A percentile compares a stretch with the other conserved stretches of the same genome.
phyloP scores from a whole-genome alignment of 2,888 invertebrate genomes.

The Alcis repandata region DNA sequence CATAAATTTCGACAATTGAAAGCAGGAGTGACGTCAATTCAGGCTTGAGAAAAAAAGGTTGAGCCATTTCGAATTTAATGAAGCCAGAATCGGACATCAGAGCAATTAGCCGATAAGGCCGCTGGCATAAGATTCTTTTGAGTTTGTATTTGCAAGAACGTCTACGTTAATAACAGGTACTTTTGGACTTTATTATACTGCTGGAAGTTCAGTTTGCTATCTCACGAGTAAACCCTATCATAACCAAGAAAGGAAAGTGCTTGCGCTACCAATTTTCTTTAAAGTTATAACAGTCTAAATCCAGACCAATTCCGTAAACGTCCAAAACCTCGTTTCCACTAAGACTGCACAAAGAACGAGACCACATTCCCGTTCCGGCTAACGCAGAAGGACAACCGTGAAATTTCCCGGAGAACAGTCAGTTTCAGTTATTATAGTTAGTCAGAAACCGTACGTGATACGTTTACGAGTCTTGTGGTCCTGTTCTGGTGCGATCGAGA shows the following conservation, averaged over 20 bases:
- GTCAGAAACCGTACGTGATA: slow-evolving; percentile 52
- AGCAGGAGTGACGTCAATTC: no score
- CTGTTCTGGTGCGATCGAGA: not conserved
- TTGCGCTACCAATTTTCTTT: slow-evolving; percentile 1
- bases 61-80: no score
- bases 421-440: slow-evolving; percentile 50
- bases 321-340: slow-evolving; percentile 18
- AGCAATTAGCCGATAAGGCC: no score
- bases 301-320: slow-evolving; percentile 23
- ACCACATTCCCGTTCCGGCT: slow-evolving; percentile 27
- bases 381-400: slow-evolving; percentile 47
- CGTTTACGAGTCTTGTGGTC: slow-evolving; percentile 43
- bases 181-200: no score
- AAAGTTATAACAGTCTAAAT: slow-evolving; percentile 6
- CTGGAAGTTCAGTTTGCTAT: not conserved
- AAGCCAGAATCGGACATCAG: no score
- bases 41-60: no score
- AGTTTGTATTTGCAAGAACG: no score
- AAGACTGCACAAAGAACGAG: slow-evolving; percentile 22
- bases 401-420: slow-evolving; percentile 45
- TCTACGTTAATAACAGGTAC: no score
- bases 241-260: not conserved
- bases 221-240: not conserved
- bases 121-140: no score
- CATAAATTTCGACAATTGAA: no score